Base-by-base conservation (phyloP, 2,797 vertebrate genomes). In the Notolepis coatsorum region DNA sequence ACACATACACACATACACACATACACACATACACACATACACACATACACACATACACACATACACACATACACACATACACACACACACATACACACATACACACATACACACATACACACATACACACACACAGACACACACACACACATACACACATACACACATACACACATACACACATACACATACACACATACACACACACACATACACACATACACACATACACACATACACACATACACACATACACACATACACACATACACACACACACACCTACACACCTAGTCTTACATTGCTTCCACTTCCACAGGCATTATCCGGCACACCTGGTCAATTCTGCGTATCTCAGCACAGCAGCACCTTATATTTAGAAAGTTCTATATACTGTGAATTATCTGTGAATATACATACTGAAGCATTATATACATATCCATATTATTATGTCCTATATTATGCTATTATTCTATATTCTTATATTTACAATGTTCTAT, bases 11-110 rank as follows among this genome's bases (percentile, higher is more conserved):
- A 30, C 47, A 49, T 25, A 49, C 43, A 46, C 43, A 46, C 43
- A 46, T 21, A 46, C 43, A 46, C 43, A 49, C 47, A 49, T 25
- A 49, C 48, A 50, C 48, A 20, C 45, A 48, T 24, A 27, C 45
- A 35, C 9, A 20, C 49, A 35, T 9, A 23, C 49, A 33, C 31
- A 12, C 49, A 21, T 15, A 15, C 17, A 17, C 18, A 42, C 7
- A 17, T 18, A 8, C 41, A 21, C 30, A 21, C 31, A 35, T 18
- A 17, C 23, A 27, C 35, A 27, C 21, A 3, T 9, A 6, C 12
- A 24, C 23, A 21, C 17, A n/a, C 25, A 5, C 45, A 25, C 43
- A 10, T 37, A 12, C 35, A 37, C 35, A 37, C 13, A 10, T n/a
- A 13, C 31, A 35, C 13, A 13, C 31, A 7, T 33, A 7, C 7